Evolutionary conservation across 2,888 invertebrate genomes (phyloP).

Genomic region (Caenorhabditis zanzibari): DNA sequence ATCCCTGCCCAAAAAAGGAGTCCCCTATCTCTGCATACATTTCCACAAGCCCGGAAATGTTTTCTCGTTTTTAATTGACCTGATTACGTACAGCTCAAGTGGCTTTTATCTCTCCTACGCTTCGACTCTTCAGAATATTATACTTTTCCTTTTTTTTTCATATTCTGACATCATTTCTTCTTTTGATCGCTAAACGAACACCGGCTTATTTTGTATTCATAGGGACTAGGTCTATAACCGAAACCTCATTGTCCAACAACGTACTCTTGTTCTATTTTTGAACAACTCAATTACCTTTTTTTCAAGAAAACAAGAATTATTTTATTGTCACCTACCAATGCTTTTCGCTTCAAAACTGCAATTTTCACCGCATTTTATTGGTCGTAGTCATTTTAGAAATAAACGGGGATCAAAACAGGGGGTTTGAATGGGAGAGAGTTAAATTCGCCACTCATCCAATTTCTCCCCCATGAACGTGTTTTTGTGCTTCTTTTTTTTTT

Average conservation of each 20-base stretch:
- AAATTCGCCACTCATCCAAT: constrained; percentile 1
- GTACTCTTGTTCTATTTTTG: constrained; percentile 3
- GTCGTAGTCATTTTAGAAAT: not conserved
- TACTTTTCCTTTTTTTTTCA: not conserved
- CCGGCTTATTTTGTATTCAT: constrained; percentile 22
- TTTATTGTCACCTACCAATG: constrained; percentile 1
- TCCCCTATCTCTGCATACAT: not conserved
- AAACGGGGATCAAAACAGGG: constrained; percentile 38
- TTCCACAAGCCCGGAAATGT: constrained; percentile 8
- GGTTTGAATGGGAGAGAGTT: not conserved
- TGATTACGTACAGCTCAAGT: constrained; percentile 47
- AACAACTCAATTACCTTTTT: constrained; percentile 9
- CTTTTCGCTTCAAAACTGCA: constrained; percentile 6
- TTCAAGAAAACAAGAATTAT: constrained; percentile 14
- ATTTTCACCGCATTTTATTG: constrained; percentile 48
- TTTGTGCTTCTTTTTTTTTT: not conserved
- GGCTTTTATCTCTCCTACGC: constrained; percentile 2
- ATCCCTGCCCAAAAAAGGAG: not conserved
- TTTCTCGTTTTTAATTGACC: constrained; percentile 40
- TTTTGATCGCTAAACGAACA: constrained; percentile 6
- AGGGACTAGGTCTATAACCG: not conserved
- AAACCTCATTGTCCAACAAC: not conserved
- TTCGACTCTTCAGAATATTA: not conserved
- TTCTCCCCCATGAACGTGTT: constrained; percentile 26
- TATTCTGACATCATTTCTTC: constrained; percentile 21